Evolutionary conservation across 2,888 invertebrate species (phyloP).

Genomic region (Neocrepidodera transversa): DNA sequence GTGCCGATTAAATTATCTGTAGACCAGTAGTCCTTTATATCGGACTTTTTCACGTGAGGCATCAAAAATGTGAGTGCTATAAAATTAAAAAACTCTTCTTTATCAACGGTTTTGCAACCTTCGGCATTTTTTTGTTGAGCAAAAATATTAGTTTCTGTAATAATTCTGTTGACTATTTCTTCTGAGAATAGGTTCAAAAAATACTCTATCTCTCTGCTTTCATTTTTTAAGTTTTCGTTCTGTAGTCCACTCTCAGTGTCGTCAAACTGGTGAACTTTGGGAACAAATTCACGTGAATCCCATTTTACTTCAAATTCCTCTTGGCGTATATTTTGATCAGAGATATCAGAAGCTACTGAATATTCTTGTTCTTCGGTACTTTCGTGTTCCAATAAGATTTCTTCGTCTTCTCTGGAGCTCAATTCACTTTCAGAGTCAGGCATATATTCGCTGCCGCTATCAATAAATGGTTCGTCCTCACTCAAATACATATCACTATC

Average conservation of each 20-base stretch:
- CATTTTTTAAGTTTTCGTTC: no score
- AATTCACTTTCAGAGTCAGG: no score
- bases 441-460: conserved; percentile 11
- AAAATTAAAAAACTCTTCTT: conserved; percentile 12
- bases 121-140: conserved; percentile 16
- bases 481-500: background rate
- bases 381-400: no score
- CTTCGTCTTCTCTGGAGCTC: no score
- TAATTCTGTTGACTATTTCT: conserved; percentile 12
- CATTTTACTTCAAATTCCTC: no score
- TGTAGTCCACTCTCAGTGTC: conserved; percentile 10
- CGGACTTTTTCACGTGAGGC: conserved; percentile 14
- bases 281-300: no score
- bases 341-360: conserved; percentile 4
- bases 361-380: conserved; percentile 4
- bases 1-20: conserved; percentile 7
- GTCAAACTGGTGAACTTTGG: conserved; percentile 8
- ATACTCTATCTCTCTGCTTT: conserved; percentile 3
- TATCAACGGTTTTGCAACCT: conserved; percentile 13
- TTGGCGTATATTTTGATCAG: no score
- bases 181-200: conserved; percentile 4
- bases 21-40: conserved; percentile 9
- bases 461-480: conserved; percentile 6
- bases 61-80: conserved; percentile 3
- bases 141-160: conserved; percentile 11